These are phyloP conservation scores for Perca schrenkii DNA, from an alignment of 2,113 vertebrate species.

Conservation along the genomic window DNA sequence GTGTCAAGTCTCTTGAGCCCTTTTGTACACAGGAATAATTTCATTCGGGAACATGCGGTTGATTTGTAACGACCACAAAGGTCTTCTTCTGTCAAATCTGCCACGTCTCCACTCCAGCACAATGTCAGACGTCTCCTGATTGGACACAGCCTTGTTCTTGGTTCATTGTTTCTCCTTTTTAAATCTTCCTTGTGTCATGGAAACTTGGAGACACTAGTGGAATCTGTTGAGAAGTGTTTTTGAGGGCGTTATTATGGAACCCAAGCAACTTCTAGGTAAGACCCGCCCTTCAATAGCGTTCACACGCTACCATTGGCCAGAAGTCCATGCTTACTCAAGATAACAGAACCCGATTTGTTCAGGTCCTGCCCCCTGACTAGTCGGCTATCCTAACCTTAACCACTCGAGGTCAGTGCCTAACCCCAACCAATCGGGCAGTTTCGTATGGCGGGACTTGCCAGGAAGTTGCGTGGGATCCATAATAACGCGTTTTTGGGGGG, in stretches of 20 bases:
- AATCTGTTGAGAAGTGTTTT: slow-evolving; percentile 26
- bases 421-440: too few species aligned
- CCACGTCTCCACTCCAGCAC: slow-evolving; percentile 23
- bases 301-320: too few species aligned
- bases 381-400: too few species aligned
- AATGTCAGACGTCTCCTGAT: background rate
- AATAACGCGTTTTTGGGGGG: background rate
- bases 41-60: background rate
- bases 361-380: too few species aligned
- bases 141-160: background rate
- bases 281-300: too few species aligned
- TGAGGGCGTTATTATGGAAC: too few species aligned
- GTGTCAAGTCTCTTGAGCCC: background rate
- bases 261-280: too few species aligned
- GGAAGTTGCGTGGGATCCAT: too few species aligned
- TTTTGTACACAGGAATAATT: background rate
- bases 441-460: too few species aligned
- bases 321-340: too few species aligned
- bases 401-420: too few species aligned
- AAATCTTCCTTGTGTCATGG: background rate
- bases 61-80: background rate
- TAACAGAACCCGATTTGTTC: too few species aligned
- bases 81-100: slow-evolving; percentile 10
- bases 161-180: slow-evolving; percentile 1
- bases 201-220: background rate